These are phyloP conservation scores for Oscheius sp. DNA, from an alignment of 2,888 invertebrate genomes.

Conservation along the genomic window DNA sequence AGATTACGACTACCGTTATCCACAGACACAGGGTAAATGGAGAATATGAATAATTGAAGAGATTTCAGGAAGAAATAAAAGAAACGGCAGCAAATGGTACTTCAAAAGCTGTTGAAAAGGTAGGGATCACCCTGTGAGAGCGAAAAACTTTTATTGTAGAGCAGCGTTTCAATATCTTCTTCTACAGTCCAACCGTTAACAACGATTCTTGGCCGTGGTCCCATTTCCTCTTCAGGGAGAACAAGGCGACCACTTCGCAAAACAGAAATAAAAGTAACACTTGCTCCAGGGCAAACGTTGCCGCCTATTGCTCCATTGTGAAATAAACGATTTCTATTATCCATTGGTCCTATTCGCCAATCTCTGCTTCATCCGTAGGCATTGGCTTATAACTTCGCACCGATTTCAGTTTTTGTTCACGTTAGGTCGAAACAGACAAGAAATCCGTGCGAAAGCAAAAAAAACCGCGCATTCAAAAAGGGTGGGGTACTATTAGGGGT, in stretches of 20 bases:
- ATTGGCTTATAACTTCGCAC: too few relatives aligned
- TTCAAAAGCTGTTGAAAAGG: not conserved
- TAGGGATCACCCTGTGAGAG: not conserved
- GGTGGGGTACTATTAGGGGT: too few relatives aligned
- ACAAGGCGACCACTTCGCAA: slow-evolving; percentile 6
- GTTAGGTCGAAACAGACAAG: too few relatives aligned
- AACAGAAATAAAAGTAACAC: slow-evolving; percentile 6
- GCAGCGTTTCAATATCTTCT: not conserved
- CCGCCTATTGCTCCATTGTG: slow-evolving; percentile 6
- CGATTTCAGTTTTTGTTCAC: too few relatives aligned
- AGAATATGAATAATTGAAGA: not conserved
- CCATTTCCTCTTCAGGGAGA: not conserved
- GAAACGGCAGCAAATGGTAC: slow-evolving; percentile 14
- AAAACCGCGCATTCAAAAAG: too few relatives aligned
- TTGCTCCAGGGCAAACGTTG: slow-evolving; percentile 5
- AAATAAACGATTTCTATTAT: not conserved
- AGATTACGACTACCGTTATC: slow-evolving; percentile 47
- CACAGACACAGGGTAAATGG: slow-evolving; percentile 42
- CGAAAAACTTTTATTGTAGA: not conserved
- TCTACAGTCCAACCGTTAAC: not conserved
- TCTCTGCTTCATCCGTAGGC: not conserved
- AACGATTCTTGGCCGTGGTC: not conserved
- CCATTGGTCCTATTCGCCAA: slow-evolving; percentile 1
- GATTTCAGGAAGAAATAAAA: slow-evolving; percentile 25
- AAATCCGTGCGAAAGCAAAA: too few relatives aligned